Evolutionary conservation across 1,140 invertebrate species (phyloP).

Genomic region (Caenorhabditis latens): DNA sequence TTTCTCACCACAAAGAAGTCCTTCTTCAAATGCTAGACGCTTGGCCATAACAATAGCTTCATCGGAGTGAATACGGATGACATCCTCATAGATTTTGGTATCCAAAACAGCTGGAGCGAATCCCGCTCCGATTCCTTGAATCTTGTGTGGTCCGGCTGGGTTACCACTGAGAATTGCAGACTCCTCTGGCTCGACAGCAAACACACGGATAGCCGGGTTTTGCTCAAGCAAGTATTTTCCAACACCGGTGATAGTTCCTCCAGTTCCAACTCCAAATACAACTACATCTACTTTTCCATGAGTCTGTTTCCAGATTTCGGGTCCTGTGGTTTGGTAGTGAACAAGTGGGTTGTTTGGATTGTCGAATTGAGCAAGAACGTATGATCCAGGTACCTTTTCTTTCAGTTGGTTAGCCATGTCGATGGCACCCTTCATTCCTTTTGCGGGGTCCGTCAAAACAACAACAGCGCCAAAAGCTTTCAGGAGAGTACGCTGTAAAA

Average conservation of each 20-base stretch:
- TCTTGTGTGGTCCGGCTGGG: conserved; percentile 72
- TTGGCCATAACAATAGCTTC: conserved; percentile 77
- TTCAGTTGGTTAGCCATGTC: conserved; percentile 72
- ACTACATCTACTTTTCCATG: conserved; percentile 73
- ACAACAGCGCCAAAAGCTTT: conserved; percentile 75
- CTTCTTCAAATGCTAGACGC: conserved; percentile 75
- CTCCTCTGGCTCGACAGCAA: conserved; percentile 75
- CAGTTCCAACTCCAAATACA: conserved; percentile 76
- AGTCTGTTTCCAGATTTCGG: conserved; percentile 76
- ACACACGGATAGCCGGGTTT: conserved; percentile 71
- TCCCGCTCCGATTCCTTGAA: conserved; percentile 75
- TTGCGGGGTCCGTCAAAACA: conserved; percentile 72
- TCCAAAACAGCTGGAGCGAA: conserved; percentile 72
- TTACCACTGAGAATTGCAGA: conserved; percentile 72
- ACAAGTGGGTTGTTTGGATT: conserved; percentile 63
- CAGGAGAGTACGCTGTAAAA: conserved; percentile 73
- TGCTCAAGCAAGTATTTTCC: conserved; percentile 71
- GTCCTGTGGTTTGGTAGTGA: conserved; percentile 69
- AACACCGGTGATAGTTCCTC: conserved; percentile 75
- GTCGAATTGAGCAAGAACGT: conserved; percentile 72
- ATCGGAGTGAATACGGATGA: conserved; percentile 73
- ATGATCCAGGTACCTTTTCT: conserved; percentile 72
- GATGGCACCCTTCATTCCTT: conserved; percentile 74
- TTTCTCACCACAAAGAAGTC: conserved; percentile 73
- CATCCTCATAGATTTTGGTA: conserved; percentile 72